Percentiles rank a stretch among this genome's conserved stretches.
Conservation (phyloP, 2,113 vertebrate species). For the Pachypanchax playfairii region DNA sequence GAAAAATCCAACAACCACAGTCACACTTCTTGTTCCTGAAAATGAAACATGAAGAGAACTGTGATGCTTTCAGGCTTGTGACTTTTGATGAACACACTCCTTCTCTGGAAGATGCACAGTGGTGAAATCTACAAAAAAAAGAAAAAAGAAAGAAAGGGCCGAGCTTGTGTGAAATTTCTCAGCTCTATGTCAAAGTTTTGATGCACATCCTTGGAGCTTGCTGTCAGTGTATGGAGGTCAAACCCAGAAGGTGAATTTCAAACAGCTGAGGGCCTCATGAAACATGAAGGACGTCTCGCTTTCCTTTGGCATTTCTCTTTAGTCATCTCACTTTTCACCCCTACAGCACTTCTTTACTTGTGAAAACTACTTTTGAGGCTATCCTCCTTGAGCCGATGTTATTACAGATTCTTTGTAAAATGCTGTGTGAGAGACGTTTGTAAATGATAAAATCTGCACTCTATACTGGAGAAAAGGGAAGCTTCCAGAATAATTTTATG, state of each 20-base stretch:
- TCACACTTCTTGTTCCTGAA: not conserved
- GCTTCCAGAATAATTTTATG: constrained; percentile 67
- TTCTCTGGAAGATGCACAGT: constrained; percentile 36
- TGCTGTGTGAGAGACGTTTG: constrained; percentile 22
- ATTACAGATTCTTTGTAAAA: constrained; percentile 10
- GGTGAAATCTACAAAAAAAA: constrained; percentile 31
- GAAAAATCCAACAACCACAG: not conserved
- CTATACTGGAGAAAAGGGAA: constrained; percentile 45
- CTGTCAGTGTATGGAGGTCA: constrained; percentile 51
- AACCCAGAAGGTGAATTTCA: constrained; percentile 50
- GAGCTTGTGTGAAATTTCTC: constrained; percentile 23
- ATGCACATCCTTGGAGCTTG: constrained; percentile 35
- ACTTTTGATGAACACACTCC: constrained; percentile 27
- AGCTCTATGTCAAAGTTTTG: constrained; percentile 50
- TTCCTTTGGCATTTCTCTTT: constrained; percentile 28
- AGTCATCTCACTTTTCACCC: constrained; percentile 32
- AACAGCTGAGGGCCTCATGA: constrained; percentile 65
- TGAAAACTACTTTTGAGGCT: constrained; percentile 1
- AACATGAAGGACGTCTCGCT: constrained; percentile 65
- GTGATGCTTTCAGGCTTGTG: constrained; percentile 9
- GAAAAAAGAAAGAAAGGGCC: too few relatives aligned
- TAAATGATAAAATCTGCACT: constrained; percentile 43
- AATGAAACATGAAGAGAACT: constrained; percentile 4
- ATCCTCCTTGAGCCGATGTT: constrained; percentile 8
- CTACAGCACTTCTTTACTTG: not conserved